phyloP scores from a whole-genome alignment of 2,113 vertebrate genomes.

The Noctilio leporinus region DNA sequence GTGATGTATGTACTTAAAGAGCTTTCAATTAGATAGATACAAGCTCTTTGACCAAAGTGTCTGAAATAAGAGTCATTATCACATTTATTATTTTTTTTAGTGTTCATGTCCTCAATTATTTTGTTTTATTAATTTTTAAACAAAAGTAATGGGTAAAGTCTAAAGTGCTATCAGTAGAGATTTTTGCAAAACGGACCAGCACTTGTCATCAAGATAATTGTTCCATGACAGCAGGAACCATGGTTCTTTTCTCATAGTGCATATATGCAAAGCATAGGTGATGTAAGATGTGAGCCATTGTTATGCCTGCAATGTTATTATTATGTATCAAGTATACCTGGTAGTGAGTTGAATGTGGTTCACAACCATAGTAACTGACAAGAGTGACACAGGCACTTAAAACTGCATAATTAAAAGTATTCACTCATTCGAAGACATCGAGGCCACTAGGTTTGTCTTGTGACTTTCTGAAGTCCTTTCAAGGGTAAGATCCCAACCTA shows the following conservation, averaged over 20 bases:
- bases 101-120: background rate
- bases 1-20: background rate
- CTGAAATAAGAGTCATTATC: background rate
- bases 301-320: background rate
- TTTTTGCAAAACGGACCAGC: background rate
- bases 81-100: background rate
- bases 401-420: background rate
- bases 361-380: background rate
- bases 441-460: background rate
- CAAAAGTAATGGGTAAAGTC: conserved; percentile 4
- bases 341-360: background rate
- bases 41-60: conserved; percentile 7
- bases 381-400: background rate
- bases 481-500: background rate
- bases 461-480: conserved; percentile 29
- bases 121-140: conserved; percentile 10
- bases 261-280: background rate
- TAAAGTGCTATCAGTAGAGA: background rate
- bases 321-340: background rate
- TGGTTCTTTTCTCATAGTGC: background rate
- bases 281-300: background rate
- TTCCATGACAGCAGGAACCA: background rate
- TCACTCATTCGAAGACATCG: conserved; percentile 4
- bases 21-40: background rate
- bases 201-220: background rate